Conservation (phyloP, 2,888 invertebrate species). For the Drosophila eohydei region DNA sequence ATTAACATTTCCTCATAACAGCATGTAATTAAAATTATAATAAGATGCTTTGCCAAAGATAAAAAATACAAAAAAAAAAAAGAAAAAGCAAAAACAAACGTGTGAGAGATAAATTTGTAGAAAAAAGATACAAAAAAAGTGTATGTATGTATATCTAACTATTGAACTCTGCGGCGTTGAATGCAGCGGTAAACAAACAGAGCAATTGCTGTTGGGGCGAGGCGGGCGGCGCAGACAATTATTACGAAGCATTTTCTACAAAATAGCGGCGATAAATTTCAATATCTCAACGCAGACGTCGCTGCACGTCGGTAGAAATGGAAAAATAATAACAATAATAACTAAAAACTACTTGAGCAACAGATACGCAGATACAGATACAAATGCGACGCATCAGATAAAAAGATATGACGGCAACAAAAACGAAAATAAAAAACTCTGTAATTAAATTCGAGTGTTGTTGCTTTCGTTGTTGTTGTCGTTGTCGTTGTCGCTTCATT, state of each 20-base stretch:
- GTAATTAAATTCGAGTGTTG: conserved; percentile 75
- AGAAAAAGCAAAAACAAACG: conserved; percentile 57
- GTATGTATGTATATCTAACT: conserved; percentile 36
- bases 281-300: conserved; percentile 55
- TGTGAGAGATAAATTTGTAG: conserved; percentile 53
- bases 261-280: conserved; percentile 77
- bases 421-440: conserved; percentile 43
- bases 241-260: conserved; percentile 70
- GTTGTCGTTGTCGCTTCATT: conserved; percentile 45
- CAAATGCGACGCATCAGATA: conserved; percentile 71
- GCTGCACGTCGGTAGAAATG: conserved; percentile 71
- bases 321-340: conserved; percentile 79
- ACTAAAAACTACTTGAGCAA: conserved; percentile 67
- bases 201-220: conserved; percentile 20
- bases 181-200: conserved; percentile 46
- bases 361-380: conserved; percentile 46
- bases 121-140: conserved; percentile 28
- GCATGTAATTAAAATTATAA: conserved; percentile 80
- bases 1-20: conserved; percentile 77
- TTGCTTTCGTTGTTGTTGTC: conserved; percentile 35
- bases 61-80: conserved; percentile 35
- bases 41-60: conserved; percentile 76
- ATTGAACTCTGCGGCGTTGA: conserved; percentile 56
- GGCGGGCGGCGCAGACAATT: conserved; percentile 55
- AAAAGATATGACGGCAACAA: conserved; percentile 54